Evolutionary conservation across 2,797 vertebrate species (phyloP).

Genomic region (Anas bernieri): DNA sequence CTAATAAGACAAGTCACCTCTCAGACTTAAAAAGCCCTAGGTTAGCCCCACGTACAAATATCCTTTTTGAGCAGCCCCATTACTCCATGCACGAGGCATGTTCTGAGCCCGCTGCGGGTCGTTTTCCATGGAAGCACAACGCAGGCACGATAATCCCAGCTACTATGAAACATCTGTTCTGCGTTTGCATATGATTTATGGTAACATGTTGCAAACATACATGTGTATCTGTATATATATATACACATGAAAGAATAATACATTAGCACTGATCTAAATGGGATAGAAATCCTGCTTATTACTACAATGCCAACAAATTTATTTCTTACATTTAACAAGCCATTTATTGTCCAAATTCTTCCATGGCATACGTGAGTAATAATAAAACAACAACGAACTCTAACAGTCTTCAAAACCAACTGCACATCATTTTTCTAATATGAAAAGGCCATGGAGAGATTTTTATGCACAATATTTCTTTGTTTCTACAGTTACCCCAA

Average conservation of each 20-base stretch:
- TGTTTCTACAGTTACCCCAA: not conserved
- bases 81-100: conserved; percentile 46
- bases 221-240: not conserved
- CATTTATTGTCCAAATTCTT: not conserved
- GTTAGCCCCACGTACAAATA: conserved; percentile 37
- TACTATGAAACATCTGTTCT: conserved; percentile 61
- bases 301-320: not conserved
- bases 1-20: conserved; percentile 36
- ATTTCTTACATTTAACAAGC: not conserved
- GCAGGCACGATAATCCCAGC: conserved; percentile 29
- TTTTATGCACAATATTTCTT: not conserved
- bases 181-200: conserved; percentile 49
- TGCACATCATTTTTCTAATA: not conserved
- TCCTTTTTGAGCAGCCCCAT: conserved; percentile 60
- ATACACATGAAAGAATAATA: not conserved
- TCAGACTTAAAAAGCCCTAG: conserved; percentile 6
- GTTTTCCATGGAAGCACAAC: conserved; percentile 39
- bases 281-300: conserved; percentile 7
- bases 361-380: not conserved
- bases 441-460: not conserved
- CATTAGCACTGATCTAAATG: not conserved
- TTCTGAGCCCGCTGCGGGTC: conserved; percentile 22
- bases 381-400: not conserved
- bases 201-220: not conserved
- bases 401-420: not conserved